Percentiles rank a stretch among this genome's conserved stretches.
These are phyloP conservation scores for Hirtodrosophila trivittata DNA, from an alignment of 2,888 invertebrate species.

Conservation along the genomic window DNA sequence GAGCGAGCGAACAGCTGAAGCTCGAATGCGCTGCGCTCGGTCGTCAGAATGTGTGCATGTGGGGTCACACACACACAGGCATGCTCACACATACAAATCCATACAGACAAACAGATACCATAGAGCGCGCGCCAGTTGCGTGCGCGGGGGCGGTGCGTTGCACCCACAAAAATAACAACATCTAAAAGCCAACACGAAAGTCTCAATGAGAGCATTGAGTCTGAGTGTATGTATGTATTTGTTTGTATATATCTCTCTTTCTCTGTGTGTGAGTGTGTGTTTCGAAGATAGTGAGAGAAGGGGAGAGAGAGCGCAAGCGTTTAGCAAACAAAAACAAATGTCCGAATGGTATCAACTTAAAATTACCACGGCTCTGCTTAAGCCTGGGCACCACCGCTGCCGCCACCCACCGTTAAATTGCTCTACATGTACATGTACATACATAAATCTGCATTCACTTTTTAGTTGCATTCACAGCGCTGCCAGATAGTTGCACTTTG, in stretches of 20 bases:
- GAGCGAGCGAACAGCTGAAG: constrained; percentile 63
- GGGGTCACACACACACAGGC: constrained; percentile 44
- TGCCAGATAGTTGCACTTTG: constrained; percentile 61
- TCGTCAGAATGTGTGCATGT: constrained; percentile 44
- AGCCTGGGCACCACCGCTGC: background rate
- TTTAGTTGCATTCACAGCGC: constrained; percentile 53
- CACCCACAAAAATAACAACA: constrained; percentile 65
- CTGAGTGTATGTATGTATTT: constrained; percentile 8
- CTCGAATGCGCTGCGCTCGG: constrained; percentile 41
- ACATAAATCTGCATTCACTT: constrained; percentile 60
- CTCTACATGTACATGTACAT: constrained; percentile 1
- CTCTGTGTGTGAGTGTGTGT: background rate
- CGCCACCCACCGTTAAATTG: background rate
- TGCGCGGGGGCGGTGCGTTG: constrained; percentile 63
- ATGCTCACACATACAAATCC: constrained; percentile 4
- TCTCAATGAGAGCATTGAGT: constrained; percentile 58
- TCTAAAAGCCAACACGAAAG: constrained; percentile 41
- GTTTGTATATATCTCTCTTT: constrained; percentile 5
- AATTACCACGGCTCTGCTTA: constrained; percentile 38
- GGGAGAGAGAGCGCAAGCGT: constrained; percentile 24
- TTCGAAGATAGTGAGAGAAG: constrained; percentile 3
- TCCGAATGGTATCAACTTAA: constrained; percentile 51
- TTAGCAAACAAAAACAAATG: constrained; percentile 53
- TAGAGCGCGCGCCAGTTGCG: constrained; percentile 36
- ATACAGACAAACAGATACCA: constrained; percentile 17